Evolutionary conservation across 2,888 invertebrate genomes (phyloP).

Genomic region (Aspidiotus destructor): DNA sequence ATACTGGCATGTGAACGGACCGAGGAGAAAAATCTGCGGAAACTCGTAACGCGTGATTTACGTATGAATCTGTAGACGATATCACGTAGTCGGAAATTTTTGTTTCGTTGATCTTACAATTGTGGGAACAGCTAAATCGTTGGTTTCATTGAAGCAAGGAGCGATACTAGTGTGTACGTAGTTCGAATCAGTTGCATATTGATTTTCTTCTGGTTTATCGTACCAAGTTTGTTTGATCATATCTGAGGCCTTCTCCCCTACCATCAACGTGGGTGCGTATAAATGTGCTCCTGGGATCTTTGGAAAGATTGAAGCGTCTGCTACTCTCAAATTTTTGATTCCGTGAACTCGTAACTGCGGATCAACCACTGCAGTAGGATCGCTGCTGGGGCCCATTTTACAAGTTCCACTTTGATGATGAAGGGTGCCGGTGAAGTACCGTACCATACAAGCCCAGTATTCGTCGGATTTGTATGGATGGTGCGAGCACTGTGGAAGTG

Average conservation of each 20-base stretch:
- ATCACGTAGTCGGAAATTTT: too few relatives aligned
- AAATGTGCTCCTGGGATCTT: constrained; percentile 49
- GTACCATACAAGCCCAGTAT: constrained; percentile 57
- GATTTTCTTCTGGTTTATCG: constrained; percentile 7
- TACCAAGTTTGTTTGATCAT: constrained; percentile 39
- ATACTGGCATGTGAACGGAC: too few relatives aligned
- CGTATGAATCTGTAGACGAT: too few relatives aligned
- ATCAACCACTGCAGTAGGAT: constrained; percentile 46
- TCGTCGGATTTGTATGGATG: constrained; percentile 49
- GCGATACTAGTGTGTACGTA: constrained; percentile 7
- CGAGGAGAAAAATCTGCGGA: too few relatives aligned
- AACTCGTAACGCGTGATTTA: too few relatives aligned
- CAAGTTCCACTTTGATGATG: constrained; percentile 61
- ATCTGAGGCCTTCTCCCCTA: constrained; percentile 43
- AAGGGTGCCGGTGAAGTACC: constrained; percentile 51
- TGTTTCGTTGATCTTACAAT: too few relatives aligned
- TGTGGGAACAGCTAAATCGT: background rate
- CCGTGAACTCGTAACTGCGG: constrained; percentile 48
- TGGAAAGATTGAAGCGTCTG: constrained; percentile 49
- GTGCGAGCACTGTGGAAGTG: constrained; percentile 48
- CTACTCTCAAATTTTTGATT: constrained; percentile 47
- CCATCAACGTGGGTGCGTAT: constrained; percentile 48
- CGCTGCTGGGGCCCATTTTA: constrained; percentile 52
- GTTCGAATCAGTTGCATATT: background rate
- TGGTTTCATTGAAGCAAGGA: constrained; percentile 14